Evolutionary conservation across 2,888 invertebrate species (phyloP), one percentile per base, ranked within the genome.

Genomic region (Aradus depressus): DNA sequence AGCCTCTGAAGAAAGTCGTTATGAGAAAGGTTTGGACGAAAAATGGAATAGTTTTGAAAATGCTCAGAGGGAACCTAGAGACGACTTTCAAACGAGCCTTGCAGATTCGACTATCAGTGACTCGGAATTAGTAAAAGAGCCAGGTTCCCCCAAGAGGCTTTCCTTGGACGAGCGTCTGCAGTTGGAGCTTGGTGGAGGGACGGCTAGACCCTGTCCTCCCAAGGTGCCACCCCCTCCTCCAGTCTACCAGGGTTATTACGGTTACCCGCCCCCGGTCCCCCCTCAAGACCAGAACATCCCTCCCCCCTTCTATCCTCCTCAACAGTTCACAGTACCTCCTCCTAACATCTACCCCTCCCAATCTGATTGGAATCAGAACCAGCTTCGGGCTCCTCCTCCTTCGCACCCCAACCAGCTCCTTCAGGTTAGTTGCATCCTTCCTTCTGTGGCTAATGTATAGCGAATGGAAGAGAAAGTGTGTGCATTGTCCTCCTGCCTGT

Each of bases 121-220:
- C 60, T 65, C 66, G 22, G 73, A 74, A 55, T 65, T 72, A 42
- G 62, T 56, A 65, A 18, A 62, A 64, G 52, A 58, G n/a, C 39
- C 47, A 14, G 44, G 58, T 14, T 76, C 76, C 1, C 77, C 77
- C 0, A 75, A 74, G 62, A 66, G 77, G 48, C 64, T 75, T 12
- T 75, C 78, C 1, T 66, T 79, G 6, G 78, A 79, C 54, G 76
- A 77, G 58, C 66, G 78, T 62, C 69, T 79, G 52, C 75, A 74
- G 62, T 67, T 75, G 51, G 77, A 76, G 55, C 65, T 78, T 58
- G 78, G 77, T 4, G 22, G 51, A 48, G 34, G 52, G 63, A n/a
- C 57, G 61, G 16, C 37, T 5, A 37, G 16, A 38, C 18, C 22
- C 37, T 43, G 26, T 34, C 32, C 16, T 21, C 35, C 14, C 10